Conservation (phyloP, 2,113 vertebrate species). For the Aramus guarauna region DNA sequence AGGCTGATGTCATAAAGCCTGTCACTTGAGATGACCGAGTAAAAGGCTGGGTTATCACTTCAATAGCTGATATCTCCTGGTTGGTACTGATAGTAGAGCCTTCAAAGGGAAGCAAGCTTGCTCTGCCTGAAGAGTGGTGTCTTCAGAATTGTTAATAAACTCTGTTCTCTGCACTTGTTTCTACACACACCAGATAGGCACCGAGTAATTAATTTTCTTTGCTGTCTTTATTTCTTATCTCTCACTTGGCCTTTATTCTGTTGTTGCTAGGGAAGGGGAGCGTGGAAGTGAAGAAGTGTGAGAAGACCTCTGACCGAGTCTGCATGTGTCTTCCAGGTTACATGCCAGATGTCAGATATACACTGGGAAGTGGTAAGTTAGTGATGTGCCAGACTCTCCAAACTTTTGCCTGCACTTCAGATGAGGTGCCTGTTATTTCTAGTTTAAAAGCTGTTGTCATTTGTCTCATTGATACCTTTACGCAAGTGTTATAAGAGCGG, state of each 20-base stretch:
- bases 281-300: slow-evolving; percentile 24
- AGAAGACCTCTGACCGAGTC: neutral
- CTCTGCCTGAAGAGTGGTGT: neutral
- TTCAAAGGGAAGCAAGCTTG: neutral
- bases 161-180: neutral
- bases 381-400: neutral
- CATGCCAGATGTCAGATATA: neutral
- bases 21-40: rapidly evolving
- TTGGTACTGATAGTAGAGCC: neutral
- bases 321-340: slow-evolving; percentile 40
- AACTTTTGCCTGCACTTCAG: too few relatives aligned
- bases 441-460: neutral
- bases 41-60: neutral
- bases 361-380: neutral
- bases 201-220: neutral
- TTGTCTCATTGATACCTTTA: neutral
- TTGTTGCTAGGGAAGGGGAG: slow-evolving; percentile 32
- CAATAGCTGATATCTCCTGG: neutral
- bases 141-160: neutral
- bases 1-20: neutral
- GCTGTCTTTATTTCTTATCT: neutral
- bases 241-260: neutral
- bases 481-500: neutral
- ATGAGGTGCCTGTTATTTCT: neutral
- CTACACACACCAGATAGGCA: too few relatives aligned